A percentile compares a stretch with the other conserved stretches of the same genome.
Evolutionary conservation across 2,113 vertebrate species (phyloP).

Genomic region (Nicator chloris): DNA sequence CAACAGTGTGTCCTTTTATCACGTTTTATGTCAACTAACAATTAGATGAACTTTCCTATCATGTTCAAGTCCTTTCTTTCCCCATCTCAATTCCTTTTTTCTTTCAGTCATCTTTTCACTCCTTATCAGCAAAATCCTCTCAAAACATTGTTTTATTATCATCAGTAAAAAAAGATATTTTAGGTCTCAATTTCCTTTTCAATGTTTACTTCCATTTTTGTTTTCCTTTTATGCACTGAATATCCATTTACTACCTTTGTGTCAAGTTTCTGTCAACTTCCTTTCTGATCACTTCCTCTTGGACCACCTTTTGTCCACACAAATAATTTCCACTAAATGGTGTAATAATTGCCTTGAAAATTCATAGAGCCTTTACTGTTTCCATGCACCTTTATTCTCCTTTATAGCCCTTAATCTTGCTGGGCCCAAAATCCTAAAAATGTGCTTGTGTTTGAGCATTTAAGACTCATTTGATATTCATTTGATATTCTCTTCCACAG

Average conservation of each 20-base stretch:
- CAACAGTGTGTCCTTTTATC: neutral
- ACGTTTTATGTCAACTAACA: neutral
- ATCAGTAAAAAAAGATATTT: neutral
- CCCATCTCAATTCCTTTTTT: neutral
- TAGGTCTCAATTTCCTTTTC: neutral
- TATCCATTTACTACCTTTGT: neutral
- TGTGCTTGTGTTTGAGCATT: neutral
- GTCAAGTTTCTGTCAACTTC: neutral
- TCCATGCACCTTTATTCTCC: neutral
- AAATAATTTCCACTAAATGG: neutral
- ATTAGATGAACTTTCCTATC: neutral
- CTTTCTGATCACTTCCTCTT: neutral
- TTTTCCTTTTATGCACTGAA: neutral
- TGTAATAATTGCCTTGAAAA: neutral
- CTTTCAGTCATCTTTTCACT: neutral
- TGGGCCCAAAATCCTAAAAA: neutral
- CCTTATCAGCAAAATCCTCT: neutral
- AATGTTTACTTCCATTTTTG: neutral
- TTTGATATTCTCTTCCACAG: neutral
- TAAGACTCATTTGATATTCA: neutral
- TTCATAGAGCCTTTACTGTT: neutral
- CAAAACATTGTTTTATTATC: neutral
- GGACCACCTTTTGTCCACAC: neutral
- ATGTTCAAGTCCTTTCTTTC: neutral
- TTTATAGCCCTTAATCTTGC: neutral